A percentile compares a stretch with the other conserved stretches of the same genome.
Conservation (phyloP, 37 sponge, comb jelly and placozoan genomes). For the Halichondria panicea region DNA sequence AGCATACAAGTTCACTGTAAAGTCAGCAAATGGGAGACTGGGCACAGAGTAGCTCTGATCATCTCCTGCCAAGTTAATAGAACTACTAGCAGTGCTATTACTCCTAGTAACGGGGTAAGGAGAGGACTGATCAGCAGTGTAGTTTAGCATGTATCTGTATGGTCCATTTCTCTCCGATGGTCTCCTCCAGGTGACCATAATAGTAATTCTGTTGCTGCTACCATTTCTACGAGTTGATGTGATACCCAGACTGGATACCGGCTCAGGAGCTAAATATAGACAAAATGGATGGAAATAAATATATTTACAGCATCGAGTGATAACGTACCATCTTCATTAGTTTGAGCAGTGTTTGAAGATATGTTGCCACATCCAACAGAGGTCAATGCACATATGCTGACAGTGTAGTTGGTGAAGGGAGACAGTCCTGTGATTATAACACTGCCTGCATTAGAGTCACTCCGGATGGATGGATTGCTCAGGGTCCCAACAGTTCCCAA, state of each 20-base stretch:
- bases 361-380: conserved; percentile 6
- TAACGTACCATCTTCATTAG: conserved; percentile 36
- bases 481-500: background rate
- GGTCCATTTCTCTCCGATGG: conserved; percentile 43
- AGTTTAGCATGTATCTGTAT: conserved; percentile 3
- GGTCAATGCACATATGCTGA: conserved; percentile 30
- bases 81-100: background rate
- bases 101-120: background rate
- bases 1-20: conserved; percentile 22
- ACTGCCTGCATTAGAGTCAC: background rate
- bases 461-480: background rate
- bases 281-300: background rate
- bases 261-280: conserved; percentile 18
- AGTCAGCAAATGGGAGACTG: conserved; percentile 33
- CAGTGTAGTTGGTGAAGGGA: conserved; percentile 22
- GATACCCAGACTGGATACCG: conserved; percentile 3
- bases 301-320: background rate
- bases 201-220: background rate
- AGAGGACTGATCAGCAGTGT: conserved; percentile 6
- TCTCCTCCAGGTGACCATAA: conserved; percentile 16
- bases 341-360: background rate
- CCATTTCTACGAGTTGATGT: background rate
- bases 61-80: background rate
- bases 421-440: conserved; percentile 13
- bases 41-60: background rate